Percentiles rank a stretch among this genome's conserved stretches.
These are phyloP conservation scores for Nowickia ferox DNA, from an alignment of 2,888 invertebrate species.

Conservation along the genomic window DNA sequence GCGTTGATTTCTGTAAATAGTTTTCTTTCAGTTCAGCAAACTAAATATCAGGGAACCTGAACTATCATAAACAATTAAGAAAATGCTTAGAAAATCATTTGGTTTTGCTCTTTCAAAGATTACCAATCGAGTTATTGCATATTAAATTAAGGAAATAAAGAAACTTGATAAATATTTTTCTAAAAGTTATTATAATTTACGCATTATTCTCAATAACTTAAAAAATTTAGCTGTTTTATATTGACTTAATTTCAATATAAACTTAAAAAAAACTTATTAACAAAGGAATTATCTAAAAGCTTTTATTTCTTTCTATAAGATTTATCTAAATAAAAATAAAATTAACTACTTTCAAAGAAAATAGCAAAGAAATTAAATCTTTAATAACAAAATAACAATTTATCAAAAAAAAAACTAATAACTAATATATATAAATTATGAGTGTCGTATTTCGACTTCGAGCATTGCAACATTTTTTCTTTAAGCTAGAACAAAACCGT, in stretches of 20 bases:
- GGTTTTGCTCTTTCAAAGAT: conserved; percentile 49
- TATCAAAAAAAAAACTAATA: conserved; percentile 42
- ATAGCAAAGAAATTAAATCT: conserved; percentile 23
- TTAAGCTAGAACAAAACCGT: too few relatives aligned
- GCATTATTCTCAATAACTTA: conserved; percentile 23
- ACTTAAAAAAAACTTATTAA: conserved; percentile 42
- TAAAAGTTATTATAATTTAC: conserved; percentile 40
- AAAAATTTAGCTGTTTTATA: conserved; percentile 45
- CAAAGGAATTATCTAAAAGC: conserved; percentile 67
- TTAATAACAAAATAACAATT: conserved; percentile 56
- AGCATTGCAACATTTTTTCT: too few relatives aligned
- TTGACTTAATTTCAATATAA: conserved; percentile 63
- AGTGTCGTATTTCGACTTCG: too few relatives aligned
- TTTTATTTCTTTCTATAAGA: conserved; percentile 54
- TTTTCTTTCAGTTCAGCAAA: conserved; percentile 8
- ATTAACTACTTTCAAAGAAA: conserved; percentile 53
- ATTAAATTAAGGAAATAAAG: conserved; percentile 25
- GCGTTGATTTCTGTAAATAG: background rate
- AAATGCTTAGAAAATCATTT: conserved; percentile 25
- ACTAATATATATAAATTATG: conserved; percentile 13
- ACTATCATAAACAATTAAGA: background rate
- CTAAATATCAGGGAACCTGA: background rate
- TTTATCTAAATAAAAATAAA: conserved; percentile 61
- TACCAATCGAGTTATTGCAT: conserved; percentile 46
- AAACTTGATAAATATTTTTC: conserved; percentile 40